Conservation (phyloP, 1,140 invertebrate genomes). For the Lycorma delicatula region DNA sequence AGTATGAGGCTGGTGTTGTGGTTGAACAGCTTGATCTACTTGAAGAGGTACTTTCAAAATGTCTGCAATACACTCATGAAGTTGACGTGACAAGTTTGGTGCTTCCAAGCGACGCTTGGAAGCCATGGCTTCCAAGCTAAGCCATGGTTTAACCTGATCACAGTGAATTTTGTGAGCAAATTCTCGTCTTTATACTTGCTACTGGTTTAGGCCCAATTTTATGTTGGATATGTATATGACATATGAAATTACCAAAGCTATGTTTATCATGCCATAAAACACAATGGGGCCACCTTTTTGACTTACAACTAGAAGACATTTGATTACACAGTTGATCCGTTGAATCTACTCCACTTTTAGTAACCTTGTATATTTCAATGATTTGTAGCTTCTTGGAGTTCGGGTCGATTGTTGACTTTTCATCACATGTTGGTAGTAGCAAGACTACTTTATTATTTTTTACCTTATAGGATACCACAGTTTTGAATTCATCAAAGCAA, state of each 20-base stretch:
- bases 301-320: constrained; percentile 1
- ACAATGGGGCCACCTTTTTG: not conserved
- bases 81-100: too few relatives aligned
- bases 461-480: constrained; percentile 21
- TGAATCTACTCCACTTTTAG: constrained; percentile 35
- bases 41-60: too few relatives aligned
- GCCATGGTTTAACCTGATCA: too few relatives aligned
- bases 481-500: constrained; percentile 18
- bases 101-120: too few relatives aligned
- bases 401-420: constrained; percentile 12
- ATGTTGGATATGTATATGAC: too few relatives aligned
- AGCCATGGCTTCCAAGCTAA: too few relatives aligned
- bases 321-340: constrained; percentile 30
- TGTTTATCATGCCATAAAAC: constrained; percentile 3
- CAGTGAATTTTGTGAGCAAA: too few relatives aligned
- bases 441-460: constrained; percentile 23
- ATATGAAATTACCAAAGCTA: not conserved
- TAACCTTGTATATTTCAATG: constrained; percentile 31
- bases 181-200: too few relatives aligned
- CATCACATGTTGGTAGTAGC: constrained; percentile 19
- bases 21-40: too few relatives aligned
- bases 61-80: too few relatives aligned
- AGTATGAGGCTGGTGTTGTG: too few relatives aligned
- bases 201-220: too few relatives aligned
- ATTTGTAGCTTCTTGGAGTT: constrained; percentile 30